Evolutionary conservation across 2,888 invertebrate species (phyloP), one percentile per base, ranked within the genome.

Genomic region (Automeris io): DNA sequence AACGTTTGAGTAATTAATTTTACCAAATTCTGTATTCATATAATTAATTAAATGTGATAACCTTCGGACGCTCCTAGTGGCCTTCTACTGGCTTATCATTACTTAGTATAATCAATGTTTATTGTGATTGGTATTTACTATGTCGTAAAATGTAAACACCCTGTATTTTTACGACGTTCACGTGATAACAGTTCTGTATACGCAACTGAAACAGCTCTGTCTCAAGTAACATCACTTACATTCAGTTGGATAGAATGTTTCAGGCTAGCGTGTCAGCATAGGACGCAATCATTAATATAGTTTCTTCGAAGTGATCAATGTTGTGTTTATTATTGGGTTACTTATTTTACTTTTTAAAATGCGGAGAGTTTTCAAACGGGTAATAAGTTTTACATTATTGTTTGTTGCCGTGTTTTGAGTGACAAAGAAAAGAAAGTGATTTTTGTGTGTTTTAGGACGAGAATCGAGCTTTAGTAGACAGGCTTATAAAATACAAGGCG

Each of bases 401-500:
- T 23, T 11, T 32, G 32, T 46, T n/a, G n/a, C 24, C 26, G 35
- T 40, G 39, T 38, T 41, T 42, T 21, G 12, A 35, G 35, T 46
- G 41, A 16, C 16, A 4, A n/a, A 29, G n/a, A 29, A 9, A 16
- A 29, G 26, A 13, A 12, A 5, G 4, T 13, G 11, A 9, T 38
- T 38, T 46, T 56, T 54, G 61, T 52, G 56, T 42, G 40, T 90
- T 91, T 46, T 87, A 96, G 93, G 94, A 93, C 66, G 97, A 97
- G 88, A 95, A 97, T 81, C 89, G 92, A 25, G 90, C 93, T 47
- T 83, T 97, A 49, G 89, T 97, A 41, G 95, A 96, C 50, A 90
- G 96, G 54, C 90, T 97, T 57, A 95, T 98, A 76, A 93, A 93
- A 54, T 93, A 95, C 70, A 98, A 99, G 83, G 92, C 95, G 35